These are phyloP conservation scores for Lathronympha strigana DNA, from an alignment of 2,888 invertebrate species.

Conservation along the genomic window DNA sequence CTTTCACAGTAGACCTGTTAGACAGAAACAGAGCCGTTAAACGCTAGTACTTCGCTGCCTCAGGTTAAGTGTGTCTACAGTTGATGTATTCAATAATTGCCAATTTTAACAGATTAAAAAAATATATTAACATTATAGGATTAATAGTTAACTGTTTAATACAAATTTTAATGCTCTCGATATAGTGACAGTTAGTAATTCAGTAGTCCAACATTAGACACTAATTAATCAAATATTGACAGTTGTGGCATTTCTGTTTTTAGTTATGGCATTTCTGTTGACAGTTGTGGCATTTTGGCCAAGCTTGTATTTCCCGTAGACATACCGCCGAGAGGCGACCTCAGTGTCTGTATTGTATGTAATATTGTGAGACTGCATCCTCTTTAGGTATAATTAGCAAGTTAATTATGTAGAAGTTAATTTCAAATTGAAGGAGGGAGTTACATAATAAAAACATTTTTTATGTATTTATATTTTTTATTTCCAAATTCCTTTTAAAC, in stretches of 20 bases:
- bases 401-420: conserved; percentile 77
- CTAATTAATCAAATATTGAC: background rate
- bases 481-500: conserved; percentile 3
- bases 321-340: conserved; percentile 65
- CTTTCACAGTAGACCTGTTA: conserved; percentile 23
- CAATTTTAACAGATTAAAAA: conserved; percentile 17
- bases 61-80: conserved; percentile 43
- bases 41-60: conserved; percentile 13
- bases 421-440: conserved; percentile 72
- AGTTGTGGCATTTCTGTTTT: background rate
- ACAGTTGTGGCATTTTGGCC: conserved; percentile 49
- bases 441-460: conserved; percentile 80
- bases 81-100: conserved; percentile 63
- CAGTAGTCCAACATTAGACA: background rate
- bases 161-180: conserved; percentile 11
- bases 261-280: conserved; percentile 68
- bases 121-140: conserved; percentile 4
- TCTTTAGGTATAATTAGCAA: conserved; percentile 82
- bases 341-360: conserved; percentile 76
- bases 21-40: background rate
- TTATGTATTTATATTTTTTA: conserved; percentile 63
- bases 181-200: background rate
- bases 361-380: conserved; percentile 82
- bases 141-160: conserved; percentile 13
- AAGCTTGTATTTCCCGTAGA: background rate